Percentiles rank a stretch among this genome's conserved stretches.
Evolutionary conservation across 2,888 invertebrate species (phyloP).

Genomic region (Drosophila subquinaria): DNA sequence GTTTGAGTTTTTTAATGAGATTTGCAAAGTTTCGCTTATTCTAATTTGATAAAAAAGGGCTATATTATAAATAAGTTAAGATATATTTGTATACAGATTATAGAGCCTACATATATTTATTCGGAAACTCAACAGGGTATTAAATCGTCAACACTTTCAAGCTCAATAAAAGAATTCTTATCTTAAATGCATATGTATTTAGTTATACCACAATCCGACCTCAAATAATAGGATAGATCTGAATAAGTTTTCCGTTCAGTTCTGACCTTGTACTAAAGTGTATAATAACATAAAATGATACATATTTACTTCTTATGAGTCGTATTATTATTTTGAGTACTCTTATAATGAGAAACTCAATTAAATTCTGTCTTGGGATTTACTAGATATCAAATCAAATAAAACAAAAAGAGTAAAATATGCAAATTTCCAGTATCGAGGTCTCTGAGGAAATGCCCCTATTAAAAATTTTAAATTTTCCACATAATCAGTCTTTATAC

Average conservation of each 20-base stretch:
- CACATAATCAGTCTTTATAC: neutral
- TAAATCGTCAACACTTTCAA: neutral
- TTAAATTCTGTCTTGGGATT: no score
- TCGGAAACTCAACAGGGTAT: neutral
- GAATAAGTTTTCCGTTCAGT: neutral
- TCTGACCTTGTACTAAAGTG: neutral
- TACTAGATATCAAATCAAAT: no score
- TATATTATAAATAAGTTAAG: neutral
- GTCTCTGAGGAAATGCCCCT: no score
- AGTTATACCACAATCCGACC: neutral
- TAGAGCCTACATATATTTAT: neutral
- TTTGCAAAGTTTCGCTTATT: neutral
- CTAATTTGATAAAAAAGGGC: no score
- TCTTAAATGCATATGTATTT: neutral
- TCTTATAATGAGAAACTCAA: no score
- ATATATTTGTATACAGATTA: neutral
- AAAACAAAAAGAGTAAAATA: no score
- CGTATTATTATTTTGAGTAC: neutral
- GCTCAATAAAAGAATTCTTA: neutral
- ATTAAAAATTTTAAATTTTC: neutral
- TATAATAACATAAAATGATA: neutral
- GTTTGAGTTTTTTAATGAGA: neutral
- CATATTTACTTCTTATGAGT: neutral
- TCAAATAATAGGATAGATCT: neutral
- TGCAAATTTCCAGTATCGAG: neutral